Evolutionary conservation across 2,797 vertebrate species (phyloP), one percentile per base, ranked within the genome.

Genomic region (Acanthornis magna): DNA sequence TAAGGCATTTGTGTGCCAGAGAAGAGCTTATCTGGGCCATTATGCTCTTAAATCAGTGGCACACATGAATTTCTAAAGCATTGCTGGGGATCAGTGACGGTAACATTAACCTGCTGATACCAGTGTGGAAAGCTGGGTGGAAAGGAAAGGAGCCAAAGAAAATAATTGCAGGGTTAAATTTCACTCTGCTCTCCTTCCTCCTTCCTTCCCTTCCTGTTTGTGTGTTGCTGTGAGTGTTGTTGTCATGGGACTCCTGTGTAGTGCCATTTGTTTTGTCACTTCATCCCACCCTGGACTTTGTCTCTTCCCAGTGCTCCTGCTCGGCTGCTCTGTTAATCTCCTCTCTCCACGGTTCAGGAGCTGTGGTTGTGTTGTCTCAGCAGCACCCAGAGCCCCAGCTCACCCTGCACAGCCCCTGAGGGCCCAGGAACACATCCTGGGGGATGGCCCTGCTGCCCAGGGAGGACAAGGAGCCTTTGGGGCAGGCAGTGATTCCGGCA

Each of bases 181-280:
- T 79, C 73, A 8, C 48, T 84, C 30, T 1, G 66, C 85, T 60
- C 5, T 47, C 54, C 63, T 89, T 74, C 60, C 91, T 92, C 76
- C 79, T 65, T 77, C 48, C 62, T 93, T 63, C 62, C 89, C 62
- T 74, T 90, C 55, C 89, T 91, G 72, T 86, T 40, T 86, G 63
- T 55, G 75, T 43, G 63, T 50, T 76, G 23, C 81, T 84, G 26
- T 5, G 36, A 71, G 67, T 21, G 53, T 85, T 13, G 72, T 67
- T 95, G 87, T 90, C 92, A 82, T 30, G 82, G 89, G 70, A 15
- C 84, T 91, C 30, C 38, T 57, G 86, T 43, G 13, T 9, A 11
- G 50, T 34, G 22, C 66, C 50, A 2, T 57, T 90, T 75, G 55
- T 60, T 93, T 70, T 79, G 70, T 85, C 85, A n/a, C 58, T 92